Conservation (phyloP, 2,888 invertebrate genomes). For the Bunonema sp. region DNA sequence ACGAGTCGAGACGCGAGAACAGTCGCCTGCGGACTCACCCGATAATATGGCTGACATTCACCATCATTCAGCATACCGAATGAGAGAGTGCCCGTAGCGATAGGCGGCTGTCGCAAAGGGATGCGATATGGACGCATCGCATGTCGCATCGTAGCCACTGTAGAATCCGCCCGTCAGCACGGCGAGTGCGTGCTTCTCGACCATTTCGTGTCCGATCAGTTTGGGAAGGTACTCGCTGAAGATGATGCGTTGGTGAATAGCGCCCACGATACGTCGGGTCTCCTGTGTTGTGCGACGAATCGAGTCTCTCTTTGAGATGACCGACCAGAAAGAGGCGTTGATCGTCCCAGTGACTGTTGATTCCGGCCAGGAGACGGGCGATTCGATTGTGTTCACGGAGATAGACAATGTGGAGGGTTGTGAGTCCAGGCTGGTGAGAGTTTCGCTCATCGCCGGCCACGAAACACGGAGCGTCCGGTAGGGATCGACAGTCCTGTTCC, state of each 20-base stretch:
- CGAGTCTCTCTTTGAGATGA: not conserved
- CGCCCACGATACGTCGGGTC: conserved; percentile 46
- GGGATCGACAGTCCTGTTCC: conserved; percentile 54
- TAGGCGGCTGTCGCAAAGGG: conserved; percentile 81
- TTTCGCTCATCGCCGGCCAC: conserved; percentile 33
- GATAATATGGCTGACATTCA: not conserved
- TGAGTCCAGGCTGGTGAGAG: conserved; percentile 37
- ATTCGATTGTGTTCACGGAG: conserved; percentile 41
- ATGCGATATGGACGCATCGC: conserved; percentile 73
- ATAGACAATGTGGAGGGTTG: conserved; percentile 36
- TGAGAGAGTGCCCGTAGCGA: conserved; percentile 58
- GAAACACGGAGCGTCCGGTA: conserved; percentile 17
- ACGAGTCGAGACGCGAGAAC: conserved; percentile 1
- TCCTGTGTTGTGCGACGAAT: conserved; percentile 29
- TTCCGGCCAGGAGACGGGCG: conserved; percentile 13
- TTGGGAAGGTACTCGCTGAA: conserved; percentile 58
- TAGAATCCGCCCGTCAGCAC: not conserved
- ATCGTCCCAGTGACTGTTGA: conserved; percentile 45
- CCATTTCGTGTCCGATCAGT: conserved; percentile 68
- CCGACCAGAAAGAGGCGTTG: conserved; percentile 43
- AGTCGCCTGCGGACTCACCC: too few relatives aligned
- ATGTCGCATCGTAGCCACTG: conserved; percentile 53
- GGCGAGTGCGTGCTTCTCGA: conserved; percentile 61
- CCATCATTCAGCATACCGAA: conserved; percentile 10
- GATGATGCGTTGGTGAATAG: conserved; percentile 52